Conservation (phyloP, 1,140 invertebrate species). For the Papilio glaucus region DNA sequence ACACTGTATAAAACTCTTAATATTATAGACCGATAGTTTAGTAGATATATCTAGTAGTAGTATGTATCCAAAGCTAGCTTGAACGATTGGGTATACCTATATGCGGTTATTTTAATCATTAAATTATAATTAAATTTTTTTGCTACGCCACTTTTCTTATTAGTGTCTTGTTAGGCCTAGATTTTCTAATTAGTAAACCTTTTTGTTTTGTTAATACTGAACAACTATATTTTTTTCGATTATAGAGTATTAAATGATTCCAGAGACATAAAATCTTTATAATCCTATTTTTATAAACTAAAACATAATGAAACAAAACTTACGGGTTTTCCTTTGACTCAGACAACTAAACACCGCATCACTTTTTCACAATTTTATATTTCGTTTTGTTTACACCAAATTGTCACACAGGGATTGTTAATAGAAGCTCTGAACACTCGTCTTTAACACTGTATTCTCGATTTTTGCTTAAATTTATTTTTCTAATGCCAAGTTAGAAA, state of each 20-base stretch:
- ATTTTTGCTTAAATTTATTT: slow-evolving; percentile 33
- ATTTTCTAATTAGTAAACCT: background rate
- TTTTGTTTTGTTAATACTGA: background rate
- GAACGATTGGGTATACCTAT: too few species aligned
- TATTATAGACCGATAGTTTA: too few species aligned
- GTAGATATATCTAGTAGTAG: too few species aligned
- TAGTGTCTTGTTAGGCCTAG: slow-evolving; percentile 43
- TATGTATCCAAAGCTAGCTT: too few species aligned
- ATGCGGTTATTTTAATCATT: too few species aligned
- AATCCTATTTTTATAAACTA: too few species aligned
- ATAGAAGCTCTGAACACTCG: slow-evolving; percentile 45
- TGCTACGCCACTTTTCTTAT: slow-evolving; percentile 23
- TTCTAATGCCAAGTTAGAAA: slow-evolving; percentile 15
- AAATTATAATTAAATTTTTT: background rate
- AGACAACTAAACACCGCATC: slow-evolving; percentile 63
- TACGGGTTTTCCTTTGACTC: slow-evolving; percentile 58
- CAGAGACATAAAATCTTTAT: too few species aligned
- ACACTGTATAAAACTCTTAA: too few species aligned
- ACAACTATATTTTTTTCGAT: background rate
- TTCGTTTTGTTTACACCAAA: slow-evolving; percentile 45
- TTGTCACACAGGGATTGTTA: slow-evolving; percentile 56
- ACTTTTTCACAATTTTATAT: slow-evolving; percentile 63
- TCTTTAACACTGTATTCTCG: slow-evolving; percentile 41
- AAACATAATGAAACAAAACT: slow-evolving; percentile 49
- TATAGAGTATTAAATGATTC: background rate